Base-by-base conservation (phyloP, 1,140 invertebrate genomes). In the Bactericera cockerelli region DNA sequence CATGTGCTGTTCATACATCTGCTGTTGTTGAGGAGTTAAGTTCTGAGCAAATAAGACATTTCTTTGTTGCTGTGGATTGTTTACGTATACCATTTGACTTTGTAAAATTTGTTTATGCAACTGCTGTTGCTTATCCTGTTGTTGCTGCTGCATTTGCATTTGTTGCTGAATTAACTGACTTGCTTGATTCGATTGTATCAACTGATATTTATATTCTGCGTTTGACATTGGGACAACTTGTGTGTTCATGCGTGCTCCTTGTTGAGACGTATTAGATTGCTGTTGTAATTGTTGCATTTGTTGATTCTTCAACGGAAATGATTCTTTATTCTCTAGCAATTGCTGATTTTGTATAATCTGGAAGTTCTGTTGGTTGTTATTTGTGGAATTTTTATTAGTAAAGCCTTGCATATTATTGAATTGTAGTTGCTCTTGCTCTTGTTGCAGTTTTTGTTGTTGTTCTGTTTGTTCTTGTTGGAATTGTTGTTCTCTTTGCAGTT, bases 1-100 rank as follows among this genome's bases (percentile, higher is more conserved):
- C 70, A 72, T 73, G 61, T 74, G 71, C 59, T 72, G 70, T 61
- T 74, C 71, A 63, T 73, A 72, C 70, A 72, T 72, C 60, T 70
- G 69, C 54, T 71, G 71, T 61, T 74, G 72, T 36, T 73, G 71
- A 28, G 72, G 72, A 16, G 65, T 70, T 39, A 69, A 61, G 36
- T 67, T 67, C 57, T 68, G 68, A 11, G 66, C 63, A 59, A 67
- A 67, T 42, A 66, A 60, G 16, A 66, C 62, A 42, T 66, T 6
- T 49, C 42, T 49, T 49, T 49, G 42, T 49, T 66, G 62, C 55
- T 66, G 63, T 16, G 61, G 55, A 42, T 56, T 61, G 64, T 62
- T 59, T 59, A 36, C 58, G 63, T 31, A 56, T 54, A 49, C 25
- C 26, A 24, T 31, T 53, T 66, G 65, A 6, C 4, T 6, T 31